Percentiles rank a stretch among this genome's conserved stretches.
phyloP scores from a whole-genome alignment of 2,888 invertebrate genomes.

The Pardosa pseudoannulata region DNA sequence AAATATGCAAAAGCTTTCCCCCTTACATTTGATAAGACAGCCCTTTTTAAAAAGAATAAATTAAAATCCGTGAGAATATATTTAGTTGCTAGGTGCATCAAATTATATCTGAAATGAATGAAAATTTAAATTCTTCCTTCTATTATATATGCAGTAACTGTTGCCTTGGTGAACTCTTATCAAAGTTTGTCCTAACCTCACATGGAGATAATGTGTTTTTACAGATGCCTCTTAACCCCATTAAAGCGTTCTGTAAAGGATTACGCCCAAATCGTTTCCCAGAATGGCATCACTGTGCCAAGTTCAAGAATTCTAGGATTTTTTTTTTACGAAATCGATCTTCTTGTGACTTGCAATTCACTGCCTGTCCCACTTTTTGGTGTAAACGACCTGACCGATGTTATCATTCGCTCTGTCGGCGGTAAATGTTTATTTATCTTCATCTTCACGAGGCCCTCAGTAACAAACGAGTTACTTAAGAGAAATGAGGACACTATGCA shows the following conservation, averaged over 20 bases:
- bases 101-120: too few relatives aligned
- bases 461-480: conserved; percentile 27
- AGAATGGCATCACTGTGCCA: conserved; percentile 29
- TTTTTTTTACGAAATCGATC: conserved; percentile 26
- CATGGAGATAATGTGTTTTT: too few relatives aligned
- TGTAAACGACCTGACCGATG: conserved; percentile 57
- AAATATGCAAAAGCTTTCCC: too few relatives aligned
- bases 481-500: conserved; percentile 41
- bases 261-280: not conserved
- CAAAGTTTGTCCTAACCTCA: too few relatives aligned
- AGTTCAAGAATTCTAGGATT: conserved; percentile 69
- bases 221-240: not conserved
- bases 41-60: too few relatives aligned
- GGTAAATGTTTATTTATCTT: conserved; percentile 67
- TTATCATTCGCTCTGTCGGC: not conserved
- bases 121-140: too few relatives aligned
- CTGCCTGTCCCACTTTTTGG: conserved; percentile 35
- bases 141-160: too few relatives aligned
- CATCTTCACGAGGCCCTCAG: not conserved
- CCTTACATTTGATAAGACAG: too few relatives aligned
- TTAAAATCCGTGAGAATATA: too few relatives aligned
- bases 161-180: too few relatives aligned
- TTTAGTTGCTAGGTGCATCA: too few relatives aligned
- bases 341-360: not conserved
- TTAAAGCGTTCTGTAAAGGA: not conserved